Evolutionary conservation across 1,140 invertebrate species (phyloP).

Genomic region (Pristionchus pacificus): DNA sequence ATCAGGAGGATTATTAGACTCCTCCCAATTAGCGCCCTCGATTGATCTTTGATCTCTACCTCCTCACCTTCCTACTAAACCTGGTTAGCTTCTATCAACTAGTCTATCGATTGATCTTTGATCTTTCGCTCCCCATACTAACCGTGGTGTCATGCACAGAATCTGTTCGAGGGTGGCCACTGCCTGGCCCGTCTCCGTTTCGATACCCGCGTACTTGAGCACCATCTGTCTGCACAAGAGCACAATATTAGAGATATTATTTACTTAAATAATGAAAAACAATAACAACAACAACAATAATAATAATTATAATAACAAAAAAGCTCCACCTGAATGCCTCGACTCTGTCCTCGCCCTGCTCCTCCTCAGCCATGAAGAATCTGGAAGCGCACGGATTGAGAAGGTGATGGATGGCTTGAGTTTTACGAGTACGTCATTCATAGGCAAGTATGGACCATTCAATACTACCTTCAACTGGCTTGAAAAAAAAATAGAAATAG

Average conservation of each 20-base stretch:
- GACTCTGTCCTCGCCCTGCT: neutral
- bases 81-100: neutral
- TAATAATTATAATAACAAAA: no score
- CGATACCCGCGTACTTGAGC: slow-evolving; percentile 92
- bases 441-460: no score
- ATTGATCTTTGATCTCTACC: neutral
- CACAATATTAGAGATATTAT: slow-evolving; percentile 43
- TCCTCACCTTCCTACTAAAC: neutral
- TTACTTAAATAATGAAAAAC: neutral
- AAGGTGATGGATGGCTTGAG: no score
- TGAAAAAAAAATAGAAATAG: no score
- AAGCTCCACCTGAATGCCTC: slow-evolving; percentile 16
- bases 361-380: slow-evolving; percentile 41
- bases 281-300: no score
- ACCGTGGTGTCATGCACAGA: slow-evolving; percentile 95
- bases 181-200: slow-evolving; percentile 92
- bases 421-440: no score
- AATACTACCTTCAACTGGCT: no score
- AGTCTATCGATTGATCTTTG: slow-evolving; percentile 23
- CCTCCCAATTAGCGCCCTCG: neutral
- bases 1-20: slow-evolving; percentile 56
- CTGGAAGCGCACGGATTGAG: no score
- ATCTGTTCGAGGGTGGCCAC: slow-evolving; percentile 93
- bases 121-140: slow-evolving; percentile 36
- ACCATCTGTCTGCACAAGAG: slow-evolving; percentile 82